phyloP scores from a whole-genome alignment of 2,797 vertebrate species.

The Chelidonichthys spinosus region DNA sequence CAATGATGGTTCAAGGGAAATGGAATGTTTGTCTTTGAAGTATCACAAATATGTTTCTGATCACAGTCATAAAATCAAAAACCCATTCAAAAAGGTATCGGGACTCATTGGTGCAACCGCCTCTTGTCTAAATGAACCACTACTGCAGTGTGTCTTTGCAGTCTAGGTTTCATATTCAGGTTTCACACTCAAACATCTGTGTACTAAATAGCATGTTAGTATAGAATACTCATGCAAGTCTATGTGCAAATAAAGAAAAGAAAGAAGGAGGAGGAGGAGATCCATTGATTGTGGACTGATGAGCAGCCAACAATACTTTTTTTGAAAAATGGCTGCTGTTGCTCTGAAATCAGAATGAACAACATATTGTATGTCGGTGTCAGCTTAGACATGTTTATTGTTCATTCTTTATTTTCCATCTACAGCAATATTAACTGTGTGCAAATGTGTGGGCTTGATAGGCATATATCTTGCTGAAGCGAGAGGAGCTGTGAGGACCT shows the following conservation, averaged over 20 bases:
- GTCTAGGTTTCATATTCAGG: too few relatives aligned
- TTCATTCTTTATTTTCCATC: slow-evolving; percentile 25
- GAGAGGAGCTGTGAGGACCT: slow-evolving; percentile 22
- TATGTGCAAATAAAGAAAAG: background rate
- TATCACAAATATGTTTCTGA: too few relatives aligned
- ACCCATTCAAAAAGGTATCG: too few relatives aligned
- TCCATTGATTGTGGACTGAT: background rate
- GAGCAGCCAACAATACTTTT: background rate
- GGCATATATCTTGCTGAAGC: slow-evolving; percentile 28
- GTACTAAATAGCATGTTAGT: too few relatives aligned
- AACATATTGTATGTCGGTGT: slow-evolving; percentile 25
- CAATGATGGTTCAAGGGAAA: too few relatives aligned
- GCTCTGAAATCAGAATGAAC: slow-evolving; percentile 1
- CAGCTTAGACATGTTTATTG: slow-evolving; percentile 32
- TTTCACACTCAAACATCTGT: too few relatives aligned
- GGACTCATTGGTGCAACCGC: too few relatives aligned
- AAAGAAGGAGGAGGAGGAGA: background rate
- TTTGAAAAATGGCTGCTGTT: background rate
- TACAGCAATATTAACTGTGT: background rate
- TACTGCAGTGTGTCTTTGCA: too few relatives aligned
- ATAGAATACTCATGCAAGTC: background rate
- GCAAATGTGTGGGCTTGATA: slow-evolving; percentile 25
- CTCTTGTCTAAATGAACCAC: too few relatives aligned
- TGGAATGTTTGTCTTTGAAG: too few relatives aligned
- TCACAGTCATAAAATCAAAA: too few relatives aligned